phyloP scores from a whole-genome alignment of 2,797 vertebrate species.

The Tauraco hartlaubi region DNA sequence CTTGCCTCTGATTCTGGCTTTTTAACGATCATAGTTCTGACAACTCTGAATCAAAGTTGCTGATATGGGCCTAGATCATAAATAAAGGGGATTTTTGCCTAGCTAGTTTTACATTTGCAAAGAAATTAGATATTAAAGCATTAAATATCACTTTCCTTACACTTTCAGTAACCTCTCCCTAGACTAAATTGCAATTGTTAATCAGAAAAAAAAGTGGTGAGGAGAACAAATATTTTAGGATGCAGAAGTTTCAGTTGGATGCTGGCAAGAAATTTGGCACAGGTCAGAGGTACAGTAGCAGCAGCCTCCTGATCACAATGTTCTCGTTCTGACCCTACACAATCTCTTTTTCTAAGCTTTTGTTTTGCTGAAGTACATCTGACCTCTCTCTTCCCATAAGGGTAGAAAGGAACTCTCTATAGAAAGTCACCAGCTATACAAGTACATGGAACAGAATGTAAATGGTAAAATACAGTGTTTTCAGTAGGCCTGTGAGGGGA shows the following conservation, averaged over 20 bases:
- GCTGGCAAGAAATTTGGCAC: not conserved
- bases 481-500: too few species aligned
- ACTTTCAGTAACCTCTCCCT: not conserved
- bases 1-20: not conserved
- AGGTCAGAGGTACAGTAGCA: not conserved
- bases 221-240: not conserved
- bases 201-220: fast-evolving
- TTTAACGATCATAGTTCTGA: not conserved
- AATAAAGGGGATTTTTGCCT: not conserved
- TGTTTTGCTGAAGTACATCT: not conserved
- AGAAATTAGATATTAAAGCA: not conserved
- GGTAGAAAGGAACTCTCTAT: not conserved
- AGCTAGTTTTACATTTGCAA: not conserved
- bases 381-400: not conserved
- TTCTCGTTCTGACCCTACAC: not conserved
- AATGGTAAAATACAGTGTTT: not conserved
- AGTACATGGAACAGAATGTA: not conserved
- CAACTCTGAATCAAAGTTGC: not conserved
- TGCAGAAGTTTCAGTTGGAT: not conserved
- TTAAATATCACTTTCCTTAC: not conserved
- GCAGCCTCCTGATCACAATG: not conserved
- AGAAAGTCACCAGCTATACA: not conserved
- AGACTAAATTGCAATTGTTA: not conserved
- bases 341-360: not conserved
- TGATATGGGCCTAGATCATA: not conserved